Evolutionary conservation across 2,113 vertebrate genomes (phyloP), one percentile per base, ranked within the genome.

Genomic region (Ictalurus punctatus): DNA sequence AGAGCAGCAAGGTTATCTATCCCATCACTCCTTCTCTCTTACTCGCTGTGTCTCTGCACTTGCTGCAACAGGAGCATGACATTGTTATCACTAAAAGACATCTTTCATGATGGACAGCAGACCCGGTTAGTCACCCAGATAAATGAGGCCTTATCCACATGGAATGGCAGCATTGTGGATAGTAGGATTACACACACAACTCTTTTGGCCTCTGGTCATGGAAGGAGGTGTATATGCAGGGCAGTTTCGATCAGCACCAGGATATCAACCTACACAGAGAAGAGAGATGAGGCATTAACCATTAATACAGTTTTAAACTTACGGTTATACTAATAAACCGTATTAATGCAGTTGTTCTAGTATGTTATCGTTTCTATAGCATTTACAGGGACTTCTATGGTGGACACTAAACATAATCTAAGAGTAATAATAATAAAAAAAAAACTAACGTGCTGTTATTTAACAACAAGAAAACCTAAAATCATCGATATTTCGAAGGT

Each of bases 1-100:
- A n/a, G 3, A 87, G 76, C 76, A 65, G 48, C 88, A 65, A 90
- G 80, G 89, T 92, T 91, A 90, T 92, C 92, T 88, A 63, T n/a
- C 48, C 67, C 71, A 89, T 90, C 90, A 65, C 88, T 69, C 89
- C 65, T 78, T 83, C 23, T 40, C 88, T 65, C 58, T 84, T 27
- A 65, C 6, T 65, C 84, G 6, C 59, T 58, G 27, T 88, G 34
- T 78, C 54, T 58, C 74, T 63, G 58, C 87, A 76, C 85, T 84
- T 90, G 82, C 85, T 83, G 89, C 90, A 86, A 84, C 91, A 89
- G 89, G n/a, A 92, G 88, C 89, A 48, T 80, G 56, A 85, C 87
- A 79, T 27, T 30, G 27, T 37, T 61, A 90, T 88, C 84, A 80
- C 91, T 88, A 83, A 82, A 86, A 90, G 90, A 59, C 34, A 81